Evolutionary conservation across 1,140 invertebrate genomes (phyloP), one percentile per base, ranked within the genome.

Genomic region (Cydia pomonella): DNA sequence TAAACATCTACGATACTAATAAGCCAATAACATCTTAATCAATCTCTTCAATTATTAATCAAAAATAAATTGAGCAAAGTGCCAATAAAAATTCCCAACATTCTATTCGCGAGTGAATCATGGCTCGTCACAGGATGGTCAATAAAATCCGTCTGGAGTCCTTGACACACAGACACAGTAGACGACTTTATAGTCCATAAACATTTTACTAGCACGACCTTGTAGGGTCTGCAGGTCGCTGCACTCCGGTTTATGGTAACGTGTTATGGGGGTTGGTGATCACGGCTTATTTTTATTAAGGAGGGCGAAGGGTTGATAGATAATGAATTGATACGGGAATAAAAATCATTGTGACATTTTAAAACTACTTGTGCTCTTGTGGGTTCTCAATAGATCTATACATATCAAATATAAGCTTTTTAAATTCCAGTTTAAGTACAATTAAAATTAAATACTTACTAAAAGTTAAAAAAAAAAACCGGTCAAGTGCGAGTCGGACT

Each of bases 111-210:
- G 16, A 69, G 79, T 83, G 79, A 83, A 82, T 79, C 77, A 73
- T 77, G 74, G 79, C 77, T 80, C 80, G 79, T 80, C 74, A 77
- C 76, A 74, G 76, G 81, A 79, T 77, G 78, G 83, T 82, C 82
- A 87, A 87, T 89, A 88, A 87, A 88, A 85, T 86, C 86, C 79
- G 85, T 85, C 84, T 87, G 73, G 84, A 87, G 89, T 85, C 90
- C 91, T 92, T 93, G 91, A 92, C 91, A 92, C 76, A 91, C 81
- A 91, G 89, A 90, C 89, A 89, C 85, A 86, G 80, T 88, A 89
- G 88, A 88, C 88, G 88, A 84, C 85, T 93, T 93, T 93, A 93
- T 93, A 91, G 90, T 82, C 90, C 87, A 93, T 93, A 93, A 92
- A 93, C 89, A 91, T 92, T 93, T 92, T 92, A 92, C 90, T 92